Conservation (phyloP, 2,888 invertebrate genomes). For the Macrophya alboannulata region DNA sequence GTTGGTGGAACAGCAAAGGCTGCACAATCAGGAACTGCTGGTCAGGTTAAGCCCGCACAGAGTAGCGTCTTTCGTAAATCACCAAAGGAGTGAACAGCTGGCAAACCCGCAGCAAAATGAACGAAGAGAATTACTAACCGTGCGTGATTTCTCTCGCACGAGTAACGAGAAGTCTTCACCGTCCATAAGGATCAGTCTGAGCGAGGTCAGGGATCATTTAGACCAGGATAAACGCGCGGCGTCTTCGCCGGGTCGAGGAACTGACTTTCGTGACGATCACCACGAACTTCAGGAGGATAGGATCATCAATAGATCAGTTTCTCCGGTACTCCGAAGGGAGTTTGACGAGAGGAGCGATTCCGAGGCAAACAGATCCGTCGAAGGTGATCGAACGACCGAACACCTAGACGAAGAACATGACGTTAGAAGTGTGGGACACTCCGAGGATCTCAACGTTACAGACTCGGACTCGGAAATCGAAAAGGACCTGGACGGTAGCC, state of each 20-base stretch:
- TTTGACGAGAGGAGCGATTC: constrained; percentile 77
- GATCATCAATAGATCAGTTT: constrained; percentile 71
- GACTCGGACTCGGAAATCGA: constrained; percentile 77
- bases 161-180: constrained; percentile 73
- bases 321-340: constrained; percentile 71
- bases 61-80: constrained; percentile 67
- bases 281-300: constrained; percentile 58
- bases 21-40: constrained; percentile 74
- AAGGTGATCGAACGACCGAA: constrained; percentile 74
- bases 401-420: constrained; percentile 76
- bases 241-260: constrained; percentile 61
- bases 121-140: constrained; percentile 72
- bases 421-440: constrained; percentile 75
- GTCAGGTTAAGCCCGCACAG: constrained; percentile 76
- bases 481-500: constrained; percentile 68
- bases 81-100: constrained; percentile 62
- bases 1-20: constrained; percentile 74
- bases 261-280: constrained; percentile 68
- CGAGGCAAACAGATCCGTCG: constrained; percentile 76
- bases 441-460: constrained; percentile 78
- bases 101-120: constrained; percentile 62
- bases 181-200: constrained; percentile 69
- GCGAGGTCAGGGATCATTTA: constrained; percentile 39
- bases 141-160: constrained; percentile 76
- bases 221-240: constrained; percentile 64